Evolutionary conservation across 2,888 invertebrate genomes (phyloP), one percentile per base, ranked within the genome.

Genomic region (Congeria kusceri): DNA sequence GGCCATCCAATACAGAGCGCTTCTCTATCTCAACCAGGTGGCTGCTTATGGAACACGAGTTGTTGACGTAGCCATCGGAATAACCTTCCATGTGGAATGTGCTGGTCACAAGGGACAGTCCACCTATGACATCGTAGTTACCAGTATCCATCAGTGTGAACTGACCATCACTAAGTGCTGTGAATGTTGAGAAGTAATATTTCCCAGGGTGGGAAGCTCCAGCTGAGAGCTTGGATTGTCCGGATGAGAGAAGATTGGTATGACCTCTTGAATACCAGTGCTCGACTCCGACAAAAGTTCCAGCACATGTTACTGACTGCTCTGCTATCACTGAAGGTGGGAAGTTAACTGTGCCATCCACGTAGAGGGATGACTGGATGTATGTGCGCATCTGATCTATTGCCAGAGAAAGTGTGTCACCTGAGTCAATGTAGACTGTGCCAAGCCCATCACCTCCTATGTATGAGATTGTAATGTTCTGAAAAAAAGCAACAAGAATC

Each of bases 401-500:
- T 9, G 81, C 88, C 3, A 89, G 63, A 28, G 66, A 47, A 47
- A 87, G 29, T 7, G 71, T 64, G 7, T 78, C 66, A 2, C 63
- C 68, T 59, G 73, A 49, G 39, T 61, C 49, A 9, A 89, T 65
- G 39, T 77, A 61, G 0, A 89, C 39, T 25, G 76, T 72, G 15
- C 88, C 89, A 18, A 80, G 73, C 27, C 85, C 85, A 70, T 88
- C 88, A 11, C 86, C 86, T 15, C 77, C 80, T 1, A 89, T 73
- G 56, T 83, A 71, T 20, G 78, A 74, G 9, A 88, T 61, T 15
- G 23, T 57, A 27, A 64, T 64, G 63, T 78, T 67, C 79, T 73
- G 44, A 28, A 68, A 77, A 57, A 28, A 68, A 29, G n/a, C n/a
- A n/a, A n/a, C n/a, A n/a, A n/a, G n/a, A n/a, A n/a, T n/a, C n/a